phyloP scores from a whole-genome alignment of 2,797 vertebrate genomes.

The Centropyge bicolor region DNA sequence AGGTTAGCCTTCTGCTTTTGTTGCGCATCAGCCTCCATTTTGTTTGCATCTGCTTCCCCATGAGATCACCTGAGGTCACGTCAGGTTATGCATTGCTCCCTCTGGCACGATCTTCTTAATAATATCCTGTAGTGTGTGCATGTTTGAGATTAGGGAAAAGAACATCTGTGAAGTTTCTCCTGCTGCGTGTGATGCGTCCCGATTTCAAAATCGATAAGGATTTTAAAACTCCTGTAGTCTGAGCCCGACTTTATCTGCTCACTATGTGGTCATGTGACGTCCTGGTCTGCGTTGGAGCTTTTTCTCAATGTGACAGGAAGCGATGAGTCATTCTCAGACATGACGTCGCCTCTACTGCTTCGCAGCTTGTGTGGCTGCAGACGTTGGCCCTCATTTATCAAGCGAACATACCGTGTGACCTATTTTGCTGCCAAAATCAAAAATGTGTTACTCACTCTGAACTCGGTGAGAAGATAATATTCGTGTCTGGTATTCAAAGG shows the following conservation, averaged over 20 bases:
- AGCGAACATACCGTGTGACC: conserved; percentile 21
- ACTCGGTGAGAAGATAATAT: neutral
- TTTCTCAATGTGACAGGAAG: conserved; percentile 67
- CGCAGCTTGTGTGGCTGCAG: conserved; percentile 70
- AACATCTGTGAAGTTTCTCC: too few species aligned
- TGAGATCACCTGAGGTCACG: too few species aligned
- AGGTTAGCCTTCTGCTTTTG: too few species aligned
- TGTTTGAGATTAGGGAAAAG: too few species aligned
- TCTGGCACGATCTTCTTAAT: too few species aligned
- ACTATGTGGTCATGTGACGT: conserved; percentile 78
- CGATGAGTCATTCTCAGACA: conserved; percentile 64
- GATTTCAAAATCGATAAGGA: too few species aligned
- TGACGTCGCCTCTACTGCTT: conserved; percentile 57
- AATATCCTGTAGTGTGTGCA: too few species aligned
- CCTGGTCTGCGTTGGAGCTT: conserved; percentile 65
- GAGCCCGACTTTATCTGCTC: conserved; percentile 40
- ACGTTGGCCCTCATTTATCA: conserved; percentile 74
- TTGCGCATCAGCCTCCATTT: too few species aligned
- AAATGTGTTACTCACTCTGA: conserved; percentile 16
- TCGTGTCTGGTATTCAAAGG: neutral
- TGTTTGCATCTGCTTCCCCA: too few species aligned
- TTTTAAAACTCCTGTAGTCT: too few species aligned
- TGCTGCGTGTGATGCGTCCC: too few species aligned
- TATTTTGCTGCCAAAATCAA: conserved; percentile 22
- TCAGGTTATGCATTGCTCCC: too few species aligned